Evolutionary conservation across 2,797 vertebrate genomes (phyloP), one percentile per base, ranked within the genome.

Genomic region (Podargus strigoides): DNA sequence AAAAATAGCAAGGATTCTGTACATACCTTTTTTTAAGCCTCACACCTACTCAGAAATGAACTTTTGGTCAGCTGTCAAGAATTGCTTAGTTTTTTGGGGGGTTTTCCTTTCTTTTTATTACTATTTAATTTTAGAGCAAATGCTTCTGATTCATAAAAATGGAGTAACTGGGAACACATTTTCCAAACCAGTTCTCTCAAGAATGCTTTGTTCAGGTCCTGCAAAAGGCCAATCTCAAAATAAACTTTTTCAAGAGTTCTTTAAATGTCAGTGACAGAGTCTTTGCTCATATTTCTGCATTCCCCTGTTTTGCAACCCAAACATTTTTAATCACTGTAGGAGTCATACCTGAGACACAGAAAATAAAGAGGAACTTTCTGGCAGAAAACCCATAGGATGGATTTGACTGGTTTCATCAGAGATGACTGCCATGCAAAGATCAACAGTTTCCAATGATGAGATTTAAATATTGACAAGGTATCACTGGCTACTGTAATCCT

Each of bases 221-320:
- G 47, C 32, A 75, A 96, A 94, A 96, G 79, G 82, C 82, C 82
- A 78, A 37, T 44, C 72, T 87, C 59, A 87, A 87, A 95, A 95
- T 77, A 93, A 94, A 92, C 59, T 81, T 95, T 70, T 73, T 77
- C 27, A 53, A 41, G 36, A 82, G 12, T 80, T 89, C 85, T 87
- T 93, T 27, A 88, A 93, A 95, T 75, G 82, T 66, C 94, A 88
- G 26, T 24, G 23, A 64, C 15, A 9, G 42, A 66, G 4, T 28
- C 58, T 85, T 75, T 1, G 3, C 32, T 93, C n/a, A 8, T 67
- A 81, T 55, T 87, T 76, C n/a, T n/a, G n/a, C n/a, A n/a, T n/a
- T n/a, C 37, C 21, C 42, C 60, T 55, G 11, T 17, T 87, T 52
- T 56, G 68, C 24, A 80, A 52, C 53, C 52, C 73, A 32, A 87